Evolutionary conservation across 2,888 invertebrate species (phyloP).

Genomic region (Mythimna impura): DNA sequence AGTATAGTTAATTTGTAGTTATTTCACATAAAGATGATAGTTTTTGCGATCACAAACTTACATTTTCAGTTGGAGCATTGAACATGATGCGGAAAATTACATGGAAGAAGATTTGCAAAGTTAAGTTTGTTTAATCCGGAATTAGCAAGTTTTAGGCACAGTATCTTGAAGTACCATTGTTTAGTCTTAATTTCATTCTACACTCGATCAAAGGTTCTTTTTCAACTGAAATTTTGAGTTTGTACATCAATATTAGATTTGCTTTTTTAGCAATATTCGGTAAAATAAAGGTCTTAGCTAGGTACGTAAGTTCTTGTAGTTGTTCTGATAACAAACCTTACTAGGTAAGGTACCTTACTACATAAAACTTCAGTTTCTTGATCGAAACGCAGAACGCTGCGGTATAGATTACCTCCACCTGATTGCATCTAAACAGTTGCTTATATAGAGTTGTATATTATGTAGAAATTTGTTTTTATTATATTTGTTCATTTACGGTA

Average conservation of each 20-base stretch:
- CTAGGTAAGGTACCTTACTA: background rate
- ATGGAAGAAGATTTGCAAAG: slow-evolving; percentile 1
- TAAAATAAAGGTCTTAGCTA: background rate
- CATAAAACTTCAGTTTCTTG: no score
- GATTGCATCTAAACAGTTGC: background rate
- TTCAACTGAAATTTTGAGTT: background rate
- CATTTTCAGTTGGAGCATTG: slow-evolving; percentile 5
- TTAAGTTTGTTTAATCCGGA: background rate
- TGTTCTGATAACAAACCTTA: background rate
- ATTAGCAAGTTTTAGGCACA: background rate
- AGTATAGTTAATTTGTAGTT: no score
- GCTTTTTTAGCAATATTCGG: background rate
- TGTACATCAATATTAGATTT: background rate
- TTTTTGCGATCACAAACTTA: slow-evolving; percentile 1
- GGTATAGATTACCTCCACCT: background rate
- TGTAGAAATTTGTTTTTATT: background rate
- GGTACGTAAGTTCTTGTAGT: background rate
- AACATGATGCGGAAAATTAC: background rate
- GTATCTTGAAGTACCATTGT: background rate
- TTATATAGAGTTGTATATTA: background rate
- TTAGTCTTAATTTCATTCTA: background rate
- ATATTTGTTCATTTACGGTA: no score
- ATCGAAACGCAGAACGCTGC: no score
- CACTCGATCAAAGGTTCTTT: background rate
- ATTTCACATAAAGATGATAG: background rate